phyloP scores from a whole-genome alignment of 64 coral and sea anemone genomes.

The Platygyra sinensis region DNA sequence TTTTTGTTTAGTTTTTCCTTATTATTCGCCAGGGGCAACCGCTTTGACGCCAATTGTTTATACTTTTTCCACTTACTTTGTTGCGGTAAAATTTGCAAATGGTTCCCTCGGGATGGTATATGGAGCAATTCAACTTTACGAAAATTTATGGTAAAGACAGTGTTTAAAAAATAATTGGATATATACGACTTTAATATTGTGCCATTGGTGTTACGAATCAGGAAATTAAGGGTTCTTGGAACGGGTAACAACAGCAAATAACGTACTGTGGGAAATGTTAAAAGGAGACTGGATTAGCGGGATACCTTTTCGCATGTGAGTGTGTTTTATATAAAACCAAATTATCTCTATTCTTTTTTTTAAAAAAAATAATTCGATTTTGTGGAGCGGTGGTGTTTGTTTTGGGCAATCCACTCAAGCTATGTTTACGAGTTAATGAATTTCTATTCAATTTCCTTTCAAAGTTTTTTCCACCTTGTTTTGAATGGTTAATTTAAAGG shows the following conservation, averaged over 20 bases:
- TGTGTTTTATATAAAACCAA: background rate
- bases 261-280: background rate
- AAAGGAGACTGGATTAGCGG: background rate
- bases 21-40: background rate
- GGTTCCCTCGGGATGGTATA: background rate
- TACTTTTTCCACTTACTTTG: background rate
- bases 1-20: background rate
- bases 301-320: background rate
- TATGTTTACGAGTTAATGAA: background rate
- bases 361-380: background rate
- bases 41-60: background rate
- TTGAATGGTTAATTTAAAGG: background rate
- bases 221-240: background rate
- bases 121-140: background rate
- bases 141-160: no score
- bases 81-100: background rate
- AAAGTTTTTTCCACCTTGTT: background rate
- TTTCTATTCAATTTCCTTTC: constrained; percentile 14
- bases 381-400: background rate
- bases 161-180: background rate
- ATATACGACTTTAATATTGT: background rate
- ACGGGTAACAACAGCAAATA: background rate
- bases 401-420: background rate
- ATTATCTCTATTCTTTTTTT: background rate
- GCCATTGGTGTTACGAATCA: background rate